Evolutionary conservation across 1,140 invertebrate genomes (phyloP).

Genomic region (Phymastichus coffea): DNA sequence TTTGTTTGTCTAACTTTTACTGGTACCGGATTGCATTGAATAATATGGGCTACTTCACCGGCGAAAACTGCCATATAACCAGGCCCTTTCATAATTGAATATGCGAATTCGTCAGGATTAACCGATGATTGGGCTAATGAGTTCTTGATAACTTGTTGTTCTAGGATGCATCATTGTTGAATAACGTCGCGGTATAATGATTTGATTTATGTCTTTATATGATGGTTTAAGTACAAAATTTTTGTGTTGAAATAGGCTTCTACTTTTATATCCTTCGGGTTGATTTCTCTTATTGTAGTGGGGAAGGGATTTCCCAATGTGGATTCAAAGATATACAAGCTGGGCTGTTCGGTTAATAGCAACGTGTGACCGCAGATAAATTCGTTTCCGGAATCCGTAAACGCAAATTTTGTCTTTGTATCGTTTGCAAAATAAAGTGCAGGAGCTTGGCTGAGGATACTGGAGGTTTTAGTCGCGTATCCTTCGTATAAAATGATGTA

Average conservation of each 20-base stretch:
- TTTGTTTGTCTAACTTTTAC: constrained; percentile 17
- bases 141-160: constrained; percentile 28
- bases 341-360: neutral
- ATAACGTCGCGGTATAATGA: constrained; percentile 24
- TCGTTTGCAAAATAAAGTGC: neutral
- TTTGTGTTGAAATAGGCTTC: constrained; percentile 31
- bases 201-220: constrained; percentile 17
- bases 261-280: neutral
- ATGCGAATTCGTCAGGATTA: constrained; percentile 34
- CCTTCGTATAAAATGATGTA: neutral
- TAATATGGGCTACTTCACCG: too few relatives aligned
- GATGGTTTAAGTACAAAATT: constrained; percentile 31
- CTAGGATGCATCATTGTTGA: constrained; percentile 27
- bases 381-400: neutral
- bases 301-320: neutral
- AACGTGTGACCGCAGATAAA: neutral
- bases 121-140: constrained; percentile 10
- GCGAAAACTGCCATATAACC: constrained; percentile 32
- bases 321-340: neutral
- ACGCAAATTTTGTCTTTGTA: neutral
- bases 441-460: neutral
- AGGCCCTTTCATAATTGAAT: constrained; percentile 29
- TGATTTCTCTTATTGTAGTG: neutral
- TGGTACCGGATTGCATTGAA: constrained; percentile 29
- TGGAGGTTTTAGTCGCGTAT: neutral